Percentiles rank a stretch among this genome's conserved stretches.
These are phyloP conservation scores for Theristicus caerulescens DNA, from an alignment of 2,113 vertebrate genomes.

Conservation along the genomic window DNA sequence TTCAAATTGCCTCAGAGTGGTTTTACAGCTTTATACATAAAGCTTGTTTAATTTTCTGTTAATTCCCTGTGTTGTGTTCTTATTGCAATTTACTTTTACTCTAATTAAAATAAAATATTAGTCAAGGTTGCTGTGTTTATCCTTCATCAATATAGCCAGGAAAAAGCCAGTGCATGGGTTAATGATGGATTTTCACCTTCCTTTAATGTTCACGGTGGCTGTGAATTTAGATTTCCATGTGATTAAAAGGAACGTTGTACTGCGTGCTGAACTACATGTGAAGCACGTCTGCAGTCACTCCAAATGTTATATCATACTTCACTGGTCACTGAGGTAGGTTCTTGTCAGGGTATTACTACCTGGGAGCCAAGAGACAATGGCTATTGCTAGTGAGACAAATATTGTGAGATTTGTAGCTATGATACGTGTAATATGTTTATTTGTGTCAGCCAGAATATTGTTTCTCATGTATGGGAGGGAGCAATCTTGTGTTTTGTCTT, in stretches of 20 bases:
- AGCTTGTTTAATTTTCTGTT: slow-evolving; percentile 40
- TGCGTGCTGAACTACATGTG: neutral
- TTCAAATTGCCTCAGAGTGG: slow-evolving; percentile 26
- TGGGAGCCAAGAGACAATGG: neutral
- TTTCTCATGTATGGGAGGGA: neutral
- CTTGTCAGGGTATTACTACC: neutral
- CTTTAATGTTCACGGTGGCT: neutral
- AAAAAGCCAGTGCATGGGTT: slow-evolving; percentile 3
- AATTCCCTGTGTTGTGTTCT: slow-evolving; percentile 27
- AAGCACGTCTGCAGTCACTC: neutral
- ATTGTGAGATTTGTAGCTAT: neutral
- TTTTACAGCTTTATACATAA: neutral
- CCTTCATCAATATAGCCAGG: neutral
- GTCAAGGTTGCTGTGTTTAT: slow-evolving; percentile 18
- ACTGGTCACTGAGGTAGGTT: neutral
- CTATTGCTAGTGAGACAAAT: neutral
- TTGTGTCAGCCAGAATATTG: neutral
- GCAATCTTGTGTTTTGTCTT: neutral
- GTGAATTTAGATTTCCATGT: neutral
- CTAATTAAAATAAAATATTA: slow-evolving; percentile 57
- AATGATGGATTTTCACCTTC: slow-evolving; percentile 12
- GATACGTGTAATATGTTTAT: neutral
- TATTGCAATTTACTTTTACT: slow-evolving; percentile 15
- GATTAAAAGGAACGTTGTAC: neutral
- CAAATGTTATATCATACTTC: neutral